Conservation (phyloP, 2,888 invertebrate genomes). For the Eupelmus urozonus region DNA sequence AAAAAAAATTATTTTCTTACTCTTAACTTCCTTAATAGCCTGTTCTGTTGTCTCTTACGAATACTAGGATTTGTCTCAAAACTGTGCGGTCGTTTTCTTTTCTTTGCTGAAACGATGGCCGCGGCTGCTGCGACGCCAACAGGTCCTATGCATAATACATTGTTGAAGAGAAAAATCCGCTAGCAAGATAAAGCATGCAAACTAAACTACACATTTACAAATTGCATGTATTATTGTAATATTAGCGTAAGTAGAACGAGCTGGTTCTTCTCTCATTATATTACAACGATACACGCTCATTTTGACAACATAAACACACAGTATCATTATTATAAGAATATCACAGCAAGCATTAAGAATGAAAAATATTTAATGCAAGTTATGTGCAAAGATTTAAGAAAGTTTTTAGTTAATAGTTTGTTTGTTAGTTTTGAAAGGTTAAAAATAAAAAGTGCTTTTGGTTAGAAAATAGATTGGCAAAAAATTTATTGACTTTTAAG, state of each 20-base stretch:
- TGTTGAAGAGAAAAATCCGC: constrained; percentile 40
- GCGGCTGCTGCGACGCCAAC: constrained; percentile 98
- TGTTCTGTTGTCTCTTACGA: constrained; percentile 95
- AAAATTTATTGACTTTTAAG: no score
- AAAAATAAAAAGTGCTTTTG: no score
- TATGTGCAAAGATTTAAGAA: constrained; percentile 39
- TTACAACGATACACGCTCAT: neutral
- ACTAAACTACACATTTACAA: constrained; percentile 52
- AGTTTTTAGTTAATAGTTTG: constrained; percentile 2
- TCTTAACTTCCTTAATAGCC: constrained; percentile 90
- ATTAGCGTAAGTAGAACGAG: neutral
- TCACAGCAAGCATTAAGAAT: constrained; percentile 35
- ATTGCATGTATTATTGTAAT: constrained; percentile 22
- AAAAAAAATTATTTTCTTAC: no score
- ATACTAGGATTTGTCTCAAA: constrained; percentile 98
- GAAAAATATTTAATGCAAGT: constrained; percentile 14
- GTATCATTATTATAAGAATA: constrained; percentile 12
- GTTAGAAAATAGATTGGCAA: no score
- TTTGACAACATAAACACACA: constrained; percentile 17
- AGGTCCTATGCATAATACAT: constrained; percentile 82
- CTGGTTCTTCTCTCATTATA: neutral
- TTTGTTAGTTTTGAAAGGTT: neutral
- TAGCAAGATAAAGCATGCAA: constrained; percentile 47
- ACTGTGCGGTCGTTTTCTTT: constrained; percentile 95
- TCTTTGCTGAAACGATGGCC: constrained; percentile 96